Evolutionary conservation across 2,113 vertebrate species (phyloP), one percentile per base, ranked within the genome.

Genomic region (Xenus cinereus): DNA sequence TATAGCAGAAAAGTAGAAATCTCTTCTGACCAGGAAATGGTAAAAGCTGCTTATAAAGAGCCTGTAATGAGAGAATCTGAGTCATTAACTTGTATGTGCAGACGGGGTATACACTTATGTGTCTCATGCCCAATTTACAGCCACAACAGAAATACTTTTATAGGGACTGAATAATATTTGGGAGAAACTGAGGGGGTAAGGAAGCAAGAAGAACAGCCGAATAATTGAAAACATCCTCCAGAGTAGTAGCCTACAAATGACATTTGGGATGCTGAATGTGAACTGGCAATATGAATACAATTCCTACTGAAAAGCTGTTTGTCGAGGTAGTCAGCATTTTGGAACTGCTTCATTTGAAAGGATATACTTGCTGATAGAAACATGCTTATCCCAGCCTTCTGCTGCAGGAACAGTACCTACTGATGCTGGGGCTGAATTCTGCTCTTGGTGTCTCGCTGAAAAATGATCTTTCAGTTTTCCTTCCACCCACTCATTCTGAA

Each of bases 181-280:
- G 30, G 63, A 90, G 81, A 73, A 92, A 50, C 45, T 73, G 46
- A 92, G 32, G 2, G n/a, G 27, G 21, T 28, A 83, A 45, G 21
- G 57, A 91, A 85, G 43, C 43, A 84, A 93, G 57, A 90, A 89
- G 51, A 94, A 68, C 67, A 84, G 56, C 22, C 74, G 73, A 90
- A 54, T 82, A 87, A 89, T 95, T 94, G 83, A 95, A 94, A 97
- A 92, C 80, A 84, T 94, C 92, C 75, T 82, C 51, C 4, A 5
- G 51, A 87, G 78, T 76, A 76, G 54, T 41, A 57, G 74, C 51
- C 84, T 79, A 64, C 59, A 87, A 69, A 56, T 73, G 22, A 66
- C 45, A 67, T 82, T 91, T 74, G 66, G 68, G 56, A 67, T 94
- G 60, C 35, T 89, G 64, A 87, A 72, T 89, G 21, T 71, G 80